Evolutionary conservation across 2,888 invertebrate genomes (phyloP).

Genomic region (Acrobasis suavella): DNA sequence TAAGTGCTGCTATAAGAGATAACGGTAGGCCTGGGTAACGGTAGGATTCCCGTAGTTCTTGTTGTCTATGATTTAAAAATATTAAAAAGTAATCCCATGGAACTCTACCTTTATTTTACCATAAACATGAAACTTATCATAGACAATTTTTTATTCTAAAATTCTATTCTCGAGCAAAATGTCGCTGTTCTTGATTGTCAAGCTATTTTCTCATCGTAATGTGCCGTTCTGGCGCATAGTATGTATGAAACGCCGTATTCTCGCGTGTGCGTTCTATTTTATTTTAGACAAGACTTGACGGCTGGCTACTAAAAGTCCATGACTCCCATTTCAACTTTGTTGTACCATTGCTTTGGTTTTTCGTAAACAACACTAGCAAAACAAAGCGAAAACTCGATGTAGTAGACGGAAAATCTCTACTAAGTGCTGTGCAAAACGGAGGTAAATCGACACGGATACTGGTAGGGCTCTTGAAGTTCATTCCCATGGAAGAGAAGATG

Average conservation of each 20-base stretch:
- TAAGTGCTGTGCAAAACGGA: slow-evolving; percentile 52
- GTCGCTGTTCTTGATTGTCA: slow-evolving; percentile 81
- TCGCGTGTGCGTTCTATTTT: slow-evolving; percentile 80
- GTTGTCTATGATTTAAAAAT: not conserved
- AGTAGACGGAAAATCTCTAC: slow-evolving; percentile 59
- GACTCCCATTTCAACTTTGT: slow-evolving; percentile 61
- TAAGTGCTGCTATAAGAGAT: too few relatives aligned
- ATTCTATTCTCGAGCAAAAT: slow-evolving; percentile 74
- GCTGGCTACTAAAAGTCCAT: slow-evolving; percentile 73
- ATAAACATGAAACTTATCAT: slow-evolving; percentile 52
- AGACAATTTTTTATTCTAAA: slow-evolving; percentile 67
- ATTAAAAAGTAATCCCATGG: not conserved
- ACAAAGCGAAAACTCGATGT: slow-evolving; percentile 69
- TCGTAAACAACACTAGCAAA: slow-evolving; percentile 74
- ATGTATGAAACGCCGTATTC: slow-evolving; percentile 78
- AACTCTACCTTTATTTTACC: slow-evolving; percentile 28
- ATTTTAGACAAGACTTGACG: slow-evolving; percentile 80
- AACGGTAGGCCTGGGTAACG: too few relatives aligned
- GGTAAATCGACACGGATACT: slow-evolving; percentile 49
- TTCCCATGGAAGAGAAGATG: slow-evolving; percentile 68
- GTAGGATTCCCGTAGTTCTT: too few relatives aligned
- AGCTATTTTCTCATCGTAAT: slow-evolving; percentile 82
- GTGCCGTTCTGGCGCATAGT: slow-evolving; percentile 81
- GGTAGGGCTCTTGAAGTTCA: slow-evolving; percentile 34
- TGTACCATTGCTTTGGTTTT: slow-evolving; percentile 64